These are phyloP conservation scores for Euplagia quadripunctaria DNA, from an alignment of 2,888 invertebrate species.

Conservation along the genomic window DNA sequence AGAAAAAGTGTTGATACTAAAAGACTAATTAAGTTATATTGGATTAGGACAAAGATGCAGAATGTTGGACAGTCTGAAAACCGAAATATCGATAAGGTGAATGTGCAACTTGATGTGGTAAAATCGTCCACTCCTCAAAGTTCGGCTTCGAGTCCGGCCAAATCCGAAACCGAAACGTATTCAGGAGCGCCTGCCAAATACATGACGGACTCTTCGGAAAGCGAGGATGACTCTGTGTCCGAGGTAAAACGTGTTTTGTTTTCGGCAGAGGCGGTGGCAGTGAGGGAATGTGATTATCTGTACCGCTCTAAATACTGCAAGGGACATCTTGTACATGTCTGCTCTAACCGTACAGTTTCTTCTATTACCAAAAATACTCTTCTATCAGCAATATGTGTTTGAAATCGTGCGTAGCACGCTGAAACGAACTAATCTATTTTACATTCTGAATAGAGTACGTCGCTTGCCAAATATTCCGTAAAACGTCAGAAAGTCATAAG, in stretches of 20 bases:
- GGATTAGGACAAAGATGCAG: slow-evolving; percentile 95
- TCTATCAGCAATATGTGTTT: slow-evolving; percentile 61
- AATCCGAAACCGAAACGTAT: slow-evolving; percentile 95
- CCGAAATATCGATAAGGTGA: slow-evolving; percentile 94
- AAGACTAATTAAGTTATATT: slow-evolving; percentile 86
- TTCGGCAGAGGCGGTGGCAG: slow-evolving; percentile 86
- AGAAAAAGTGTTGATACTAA: slow-evolving; percentile 86
- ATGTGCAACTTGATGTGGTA: slow-evolving; percentile 90
- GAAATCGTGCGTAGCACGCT: slow-evolving; percentile 72
- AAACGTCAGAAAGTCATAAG: slow-evolving; percentile 87
- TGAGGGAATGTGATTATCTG: slow-evolving; percentile 86
- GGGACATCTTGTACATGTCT: slow-evolving; percentile 90
- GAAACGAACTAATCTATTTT: slow-evolving; percentile 73
- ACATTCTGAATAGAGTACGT: slow-evolving; percentile 81
- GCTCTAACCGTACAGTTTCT: slow-evolving; percentile 75
- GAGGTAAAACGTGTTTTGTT: slow-evolving; percentile 93
- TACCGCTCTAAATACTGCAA: slow-evolving; percentile 89
- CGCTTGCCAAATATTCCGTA: slow-evolving; percentile 87
- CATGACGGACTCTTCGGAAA: slow-evolving; percentile 98
- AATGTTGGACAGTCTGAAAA: slow-evolving; percentile 96
- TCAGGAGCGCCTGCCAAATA: slow-evolving; percentile 94
- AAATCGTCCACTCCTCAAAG: slow-evolving; percentile 94
- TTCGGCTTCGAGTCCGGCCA: slow-evolving; percentile 93
- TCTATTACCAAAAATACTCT: slow-evolving; percentile 67
- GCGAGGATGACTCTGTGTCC: slow-evolving; percentile 98